Conservation (phyloP, 2,888 invertebrate genomes). For the Nephrocerus scutellatus region DNA sequence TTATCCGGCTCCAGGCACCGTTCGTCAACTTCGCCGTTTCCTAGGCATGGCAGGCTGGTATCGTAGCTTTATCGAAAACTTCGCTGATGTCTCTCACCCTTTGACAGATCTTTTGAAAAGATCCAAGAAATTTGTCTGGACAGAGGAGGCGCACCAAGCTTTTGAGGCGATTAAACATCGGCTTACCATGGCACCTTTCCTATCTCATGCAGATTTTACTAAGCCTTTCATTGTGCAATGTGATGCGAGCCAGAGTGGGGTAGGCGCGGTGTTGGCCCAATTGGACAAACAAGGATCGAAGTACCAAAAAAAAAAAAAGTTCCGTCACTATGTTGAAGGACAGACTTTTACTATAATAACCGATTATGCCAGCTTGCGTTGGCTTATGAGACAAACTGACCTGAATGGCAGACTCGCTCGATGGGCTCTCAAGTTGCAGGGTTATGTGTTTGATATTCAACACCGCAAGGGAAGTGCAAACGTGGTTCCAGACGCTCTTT, state of each 20-base stretch:
- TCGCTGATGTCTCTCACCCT: conserved; percentile 7
- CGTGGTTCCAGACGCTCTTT: conserved; percentile 26
- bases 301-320: conserved; percentile 12
- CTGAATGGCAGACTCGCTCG: conserved; percentile 26
- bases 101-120: conserved; percentile 7
- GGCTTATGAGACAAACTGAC: conserved; percentile 27
- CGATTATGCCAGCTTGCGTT: conserved; percentile 27
- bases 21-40: conserved; percentile 23
- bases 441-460: conserved; percentile 17
- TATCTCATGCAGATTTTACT: conserved; percentile 7
- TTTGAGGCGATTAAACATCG: conserved; percentile 4
- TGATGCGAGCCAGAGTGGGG: conserved; percentile 9
- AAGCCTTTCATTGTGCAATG: conserved; percentile 9
- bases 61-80: conserved; percentile 16
- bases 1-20: conserved; percentile 9
- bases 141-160: not conserved
- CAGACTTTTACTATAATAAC: conserved; percentile 21
- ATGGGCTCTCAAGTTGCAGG: conserved; percentile 22
- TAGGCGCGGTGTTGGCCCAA: conserved; percentile 10
- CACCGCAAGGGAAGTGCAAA: conserved; percentile 26
- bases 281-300: conserved; percentile 1
- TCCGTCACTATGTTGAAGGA: conserved; percentile 19
- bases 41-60: conserved; percentile 20
- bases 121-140: not conserved
- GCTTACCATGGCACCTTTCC: conserved; percentile 7